A percentile compares a stretch with the other conserved stretches of the same genome.
Conservation (phyloP, 1,140 invertebrate species). For the Drosophila tani region DNA sequence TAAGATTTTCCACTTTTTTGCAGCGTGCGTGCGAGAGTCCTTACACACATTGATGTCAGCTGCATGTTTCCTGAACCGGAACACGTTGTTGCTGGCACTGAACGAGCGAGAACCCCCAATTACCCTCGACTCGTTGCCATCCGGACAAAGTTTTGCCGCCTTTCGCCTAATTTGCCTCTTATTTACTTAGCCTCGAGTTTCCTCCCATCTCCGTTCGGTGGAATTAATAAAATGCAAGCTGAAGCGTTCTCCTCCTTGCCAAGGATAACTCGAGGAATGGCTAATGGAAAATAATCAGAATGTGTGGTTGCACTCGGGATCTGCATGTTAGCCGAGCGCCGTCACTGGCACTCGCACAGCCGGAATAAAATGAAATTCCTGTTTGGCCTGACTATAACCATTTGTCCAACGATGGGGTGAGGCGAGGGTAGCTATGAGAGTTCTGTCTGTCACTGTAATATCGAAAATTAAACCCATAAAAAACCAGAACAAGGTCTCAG, state of each 20-base stretch:
- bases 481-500: not conserved
- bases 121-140: slow-evolving; percentile 3
- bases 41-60: slow-evolving; percentile 64
- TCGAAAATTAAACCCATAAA: not conserved
- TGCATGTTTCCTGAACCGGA: slow-evolving; percentile 64
- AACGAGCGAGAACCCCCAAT: slow-evolving; percentile 18
- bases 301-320: slow-evolving; percentile 38
- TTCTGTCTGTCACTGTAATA: not conserved
- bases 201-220: slow-evolving; percentile 12
- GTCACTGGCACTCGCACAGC: slow-evolving; percentile 21
- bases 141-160: slow-evolving; percentile 37
- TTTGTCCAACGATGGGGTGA: slow-evolving; percentile 22
- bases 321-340: slow-evolving; percentile 46
- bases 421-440: slow-evolving; percentile 6
- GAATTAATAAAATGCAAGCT: slow-evolving; percentile 55
- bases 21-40: slow-evolving; percentile 37
- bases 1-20: slow-evolving; percentile 47
- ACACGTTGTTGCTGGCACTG: slow-evolving; percentile 35
- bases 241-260: not conserved
- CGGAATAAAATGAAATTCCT: slow-evolving; percentile 50
- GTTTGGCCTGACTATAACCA: slow-evolving; percentile 45
- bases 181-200: slow-evolving; percentile 57
- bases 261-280: slow-evolving; percentile 25
- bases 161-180: slow-evolving; percentile 62
- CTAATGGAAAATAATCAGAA: slow-evolving; percentile 58